Evolutionary conservation across 2,888 invertebrate species (phyloP).

Genomic region (Griposia aprilina): DNA sequence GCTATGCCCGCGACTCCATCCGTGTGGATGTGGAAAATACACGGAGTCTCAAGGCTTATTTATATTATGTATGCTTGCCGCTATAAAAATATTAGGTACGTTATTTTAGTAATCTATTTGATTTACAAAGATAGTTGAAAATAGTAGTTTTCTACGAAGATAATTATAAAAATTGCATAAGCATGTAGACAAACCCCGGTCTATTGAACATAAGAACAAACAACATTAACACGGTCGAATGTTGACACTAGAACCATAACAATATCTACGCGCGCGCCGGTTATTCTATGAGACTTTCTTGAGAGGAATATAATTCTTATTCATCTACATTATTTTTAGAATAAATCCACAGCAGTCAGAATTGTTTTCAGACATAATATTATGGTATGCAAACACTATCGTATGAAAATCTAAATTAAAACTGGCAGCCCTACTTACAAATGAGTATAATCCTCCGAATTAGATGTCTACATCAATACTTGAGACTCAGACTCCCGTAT

Average conservation of each 20-base stretch:
- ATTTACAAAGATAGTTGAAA: not conserved
- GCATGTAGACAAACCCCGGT: not conserved
- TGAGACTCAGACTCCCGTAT: not conserved
- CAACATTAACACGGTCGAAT: conserved; percentile 16
- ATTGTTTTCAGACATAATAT: not conserved
- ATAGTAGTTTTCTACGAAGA: not conserved
- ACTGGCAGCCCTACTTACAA: not conserved
- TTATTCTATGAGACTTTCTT: not conserved
- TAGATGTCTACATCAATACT: not conserved
- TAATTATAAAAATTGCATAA: not conserved
- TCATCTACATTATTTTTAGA: not conserved
- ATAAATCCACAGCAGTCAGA: not conserved
- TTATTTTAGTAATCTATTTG: not conserved
- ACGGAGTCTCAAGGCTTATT: not conserved
- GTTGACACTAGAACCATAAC: conserved; percentile 10
- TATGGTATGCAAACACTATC: not conserved
- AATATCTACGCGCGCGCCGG: not conserved
- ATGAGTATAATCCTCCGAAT: not conserved
- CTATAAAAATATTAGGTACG: not conserved
- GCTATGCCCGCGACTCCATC: too few relatives aligned
- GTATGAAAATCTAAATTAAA: not conserved
- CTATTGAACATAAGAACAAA: conserved; percentile 9
- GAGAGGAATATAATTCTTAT: not conserved
- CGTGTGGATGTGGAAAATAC: not conserved
- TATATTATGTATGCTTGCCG: too few relatives aligned